These are phyloP conservation scores for Myopa tessellatipennis DNA, from an alignment of 2,888 invertebrate genomes.

Conservation along the genomic window DNA sequence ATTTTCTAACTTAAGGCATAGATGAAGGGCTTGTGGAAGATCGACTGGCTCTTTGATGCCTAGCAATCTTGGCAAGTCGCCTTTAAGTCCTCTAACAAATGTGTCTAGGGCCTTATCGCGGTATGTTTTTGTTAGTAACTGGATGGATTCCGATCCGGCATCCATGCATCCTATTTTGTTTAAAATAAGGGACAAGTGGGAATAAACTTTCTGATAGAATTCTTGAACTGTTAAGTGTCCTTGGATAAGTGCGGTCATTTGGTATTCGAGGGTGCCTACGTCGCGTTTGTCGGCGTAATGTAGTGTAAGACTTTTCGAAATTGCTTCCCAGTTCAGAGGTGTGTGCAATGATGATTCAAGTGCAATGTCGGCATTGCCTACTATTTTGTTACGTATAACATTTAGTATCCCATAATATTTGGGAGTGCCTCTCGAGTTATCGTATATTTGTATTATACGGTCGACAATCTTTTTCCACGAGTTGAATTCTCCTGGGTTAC, in stretches of 20 bases:
- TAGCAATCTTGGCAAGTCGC: conserved; percentile 21
- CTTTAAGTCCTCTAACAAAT: conserved; percentile 18
- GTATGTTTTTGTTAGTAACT: conserved; percentile 6
- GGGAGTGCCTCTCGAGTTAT: conserved; percentile 33
- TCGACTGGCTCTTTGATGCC: conserved; percentile 17
- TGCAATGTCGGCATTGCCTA: conserved; percentile 37
- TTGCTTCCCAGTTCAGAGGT: conserved; percentile 35
- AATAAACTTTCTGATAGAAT: conserved; percentile 32
- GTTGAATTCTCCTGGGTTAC: conserved; percentile 35
- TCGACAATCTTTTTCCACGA: conserved; percentile 40
- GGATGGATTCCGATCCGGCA: background rate
- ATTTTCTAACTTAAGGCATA: conserved; percentile 28
- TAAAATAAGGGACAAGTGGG: conserved; percentile 35
- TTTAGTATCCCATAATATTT: conserved; percentile 39
- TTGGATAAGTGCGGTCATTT: conserved; percentile 42
- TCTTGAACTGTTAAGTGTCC: conserved; percentile 14
- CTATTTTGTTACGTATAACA: conserved; percentile 34
- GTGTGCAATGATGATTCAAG: conserved; percentile 39
- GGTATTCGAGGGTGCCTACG: conserved; percentile 35
- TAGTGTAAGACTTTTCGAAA: conserved; percentile 28
- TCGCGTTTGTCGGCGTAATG: conserved; percentile 40
- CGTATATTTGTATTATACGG: conserved; percentile 33
- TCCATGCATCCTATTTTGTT: conserved; percentile 36
- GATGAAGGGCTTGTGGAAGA: conserved; percentile 23
- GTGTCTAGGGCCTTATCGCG: conserved; percentile 19